phyloP scores from a whole-genome alignment of 2,797 vertebrate species.

The Urophycis tenuis region DNA sequence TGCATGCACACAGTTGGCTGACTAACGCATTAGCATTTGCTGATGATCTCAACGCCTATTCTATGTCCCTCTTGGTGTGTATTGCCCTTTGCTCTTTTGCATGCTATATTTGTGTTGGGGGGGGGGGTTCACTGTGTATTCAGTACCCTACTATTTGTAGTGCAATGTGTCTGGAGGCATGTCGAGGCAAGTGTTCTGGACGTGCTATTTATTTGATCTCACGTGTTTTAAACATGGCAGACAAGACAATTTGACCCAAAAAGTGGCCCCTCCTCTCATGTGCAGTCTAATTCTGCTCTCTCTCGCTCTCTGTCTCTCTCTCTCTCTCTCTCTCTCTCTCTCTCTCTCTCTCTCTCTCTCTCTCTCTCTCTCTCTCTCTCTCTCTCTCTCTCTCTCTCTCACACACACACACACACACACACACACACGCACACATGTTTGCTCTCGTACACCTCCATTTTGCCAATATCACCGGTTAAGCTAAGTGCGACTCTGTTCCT shows the following conservation, averaged over 20 bases:
- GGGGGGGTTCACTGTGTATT: slow-evolving; percentile 7
- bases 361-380: background rate
- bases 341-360: slow-evolving; percentile 13
- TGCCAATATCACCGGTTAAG: background rate
- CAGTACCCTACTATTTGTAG: background rate
- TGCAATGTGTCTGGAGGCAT: background rate
- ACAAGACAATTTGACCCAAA: background rate
- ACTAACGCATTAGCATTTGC: slow-evolving; percentile 42
- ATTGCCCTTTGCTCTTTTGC: slow-evolving; percentile 35
- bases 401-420: too few relatives aligned
- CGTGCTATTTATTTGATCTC: background rate
- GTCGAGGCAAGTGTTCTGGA: background rate
- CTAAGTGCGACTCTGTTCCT: background rate
- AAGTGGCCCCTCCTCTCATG: background rate
- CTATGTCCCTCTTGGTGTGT: slow-evolving; percentile 6
- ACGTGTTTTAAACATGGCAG: background rate
- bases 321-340: slow-evolving; percentile 11
- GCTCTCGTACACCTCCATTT: background rate
- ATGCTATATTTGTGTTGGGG: slow-evolving; percentile 23
- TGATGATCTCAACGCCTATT: slow-evolving; percentile 28
- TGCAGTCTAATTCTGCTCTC: background rate
- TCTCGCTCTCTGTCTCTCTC: slow-evolving; percentile 4
- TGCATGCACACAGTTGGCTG: slow-evolving; percentile 28
- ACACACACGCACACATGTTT: background rate
- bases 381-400: too few relatives aligned